Base-by-base conservation (phyloP, 1,140 invertebrate species). In the Temnothorax curvispinosus region DNA sequence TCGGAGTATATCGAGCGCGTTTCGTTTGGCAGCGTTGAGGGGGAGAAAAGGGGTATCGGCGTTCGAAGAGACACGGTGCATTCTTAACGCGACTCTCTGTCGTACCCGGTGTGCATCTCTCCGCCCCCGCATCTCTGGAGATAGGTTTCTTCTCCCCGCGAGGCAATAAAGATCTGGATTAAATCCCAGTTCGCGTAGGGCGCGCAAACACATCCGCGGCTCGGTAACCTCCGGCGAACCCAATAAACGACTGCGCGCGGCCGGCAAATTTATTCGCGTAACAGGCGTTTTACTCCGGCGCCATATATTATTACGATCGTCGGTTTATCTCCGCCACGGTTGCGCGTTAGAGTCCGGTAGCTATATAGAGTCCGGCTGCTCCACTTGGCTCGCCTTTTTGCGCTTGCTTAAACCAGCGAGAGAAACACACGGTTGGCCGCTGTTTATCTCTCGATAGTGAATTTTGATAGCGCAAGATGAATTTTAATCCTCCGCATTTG, bases 101-200 rank as follows among this genome's bases (percentile, higher is more conserved):
- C 44, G 65, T 35, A 21, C 13, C 18, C 21, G 3, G 58, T 21
- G 27, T 32, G 18, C 13, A 47, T 47, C 21, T 47, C 41, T 27
- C 13, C 41, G n/a, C n/a, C 38, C n/a, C 64, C 9, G 13, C 18
- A n/a, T 78, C 35, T 3, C 9, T 21, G 60, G 60, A 38, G 15
- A 64, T 41, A 41, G 11, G 62, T 60, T 76, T 58, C 71, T 74
- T 87, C 82, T 35, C 35, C 18, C 27, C 56, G 11, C 65, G 62
- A 27, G 52, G 86, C 86, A 92, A 91, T 93, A 91, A 93, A 92
- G 88, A 90, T 93, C 88, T 88, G 90, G 88, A 90, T 92, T 88
- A 91, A 92, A 81, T 87, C 69, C 60, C 85, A 27, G 56, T 58
- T 77, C 54, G 44, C 21, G 41, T 72, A 41, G 13, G 41, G 76